Evolutionary conservation across 2,888 invertebrate genomes (phyloP).

Genomic region (Reticulitermes lucifugus): DNA sequence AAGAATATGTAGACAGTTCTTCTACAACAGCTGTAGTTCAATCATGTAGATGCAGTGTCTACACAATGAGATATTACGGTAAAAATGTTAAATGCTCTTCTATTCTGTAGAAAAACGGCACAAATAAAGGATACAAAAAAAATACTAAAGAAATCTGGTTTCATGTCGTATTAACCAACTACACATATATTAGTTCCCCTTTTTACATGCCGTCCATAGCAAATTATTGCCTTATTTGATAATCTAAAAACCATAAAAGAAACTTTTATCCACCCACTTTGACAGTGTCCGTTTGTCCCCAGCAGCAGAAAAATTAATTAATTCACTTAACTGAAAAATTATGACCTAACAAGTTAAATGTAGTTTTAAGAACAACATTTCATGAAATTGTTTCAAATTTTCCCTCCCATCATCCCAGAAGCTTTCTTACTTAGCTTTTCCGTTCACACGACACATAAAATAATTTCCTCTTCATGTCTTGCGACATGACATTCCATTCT

Average conservation of each 20-base stretch:
- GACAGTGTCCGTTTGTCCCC: background rate
- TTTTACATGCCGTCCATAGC: background rate
- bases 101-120: too few relatives aligned
- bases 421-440: too few relatives aligned
- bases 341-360: background rate
- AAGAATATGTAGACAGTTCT: too few relatives aligned
- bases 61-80: too few relatives aligned
- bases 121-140: too few relatives aligned
- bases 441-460: too few relatives aligned
- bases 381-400: background rate
- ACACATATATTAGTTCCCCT: background rate
- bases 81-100: too few relatives aligned
- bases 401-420: background rate
- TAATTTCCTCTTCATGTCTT: too few relatives aligned
- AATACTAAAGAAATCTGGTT: background rate
- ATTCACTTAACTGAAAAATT: constrained; percentile 17
- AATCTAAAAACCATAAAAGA: background rate
- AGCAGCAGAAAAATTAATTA: constrained; percentile 14
- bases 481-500: too few relatives aligned
- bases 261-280: background rate
- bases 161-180: background rate
- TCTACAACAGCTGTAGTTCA: too few relatives aligned
- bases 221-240: background rate
- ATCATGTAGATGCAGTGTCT: too few relatives aligned
- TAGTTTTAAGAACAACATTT: constrained; percentile 8